These are phyloP conservation scores for Holothuria scabra DNA, from an alignment of 53 echinoderm and acorn worm species.

Conservation along the genomic window DNA sequence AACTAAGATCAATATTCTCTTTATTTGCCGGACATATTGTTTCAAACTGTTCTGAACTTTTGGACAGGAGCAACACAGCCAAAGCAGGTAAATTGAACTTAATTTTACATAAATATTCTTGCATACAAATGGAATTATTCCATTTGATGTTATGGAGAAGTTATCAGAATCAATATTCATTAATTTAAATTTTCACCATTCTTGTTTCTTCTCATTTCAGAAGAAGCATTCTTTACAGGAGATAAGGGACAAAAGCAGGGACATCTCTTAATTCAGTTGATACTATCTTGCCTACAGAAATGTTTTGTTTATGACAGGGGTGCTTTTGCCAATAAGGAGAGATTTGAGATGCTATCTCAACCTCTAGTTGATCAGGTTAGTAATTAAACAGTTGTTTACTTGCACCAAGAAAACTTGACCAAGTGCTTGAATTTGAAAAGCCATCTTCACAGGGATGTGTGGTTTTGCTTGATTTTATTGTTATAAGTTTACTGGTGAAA, in stretches of 20 bases:
- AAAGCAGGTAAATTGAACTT: slow-evolving; percentile 67
- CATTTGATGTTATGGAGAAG: neutral
- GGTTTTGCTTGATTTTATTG: too few species aligned
- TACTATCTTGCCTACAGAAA: slow-evolving; percentile 81
- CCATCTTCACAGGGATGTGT: too few species aligned
- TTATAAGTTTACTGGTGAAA: too few species aligned
- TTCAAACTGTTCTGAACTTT: slow-evolving; percentile 73
- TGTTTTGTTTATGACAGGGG: slow-evolving; percentile 91
- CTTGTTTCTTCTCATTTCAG: too few species aligned
- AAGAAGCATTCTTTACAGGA: slow-evolving; percentile 48
- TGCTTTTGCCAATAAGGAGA: slow-evolving; percentile 86
- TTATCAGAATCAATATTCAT: too few species aligned
- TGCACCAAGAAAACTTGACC: neutral
- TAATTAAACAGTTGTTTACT: neutral
- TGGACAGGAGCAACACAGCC: slow-evolving; percentile 74
- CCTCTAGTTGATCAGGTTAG: slow-evolving; percentile 92
- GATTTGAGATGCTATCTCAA: slow-evolving; percentile 88
- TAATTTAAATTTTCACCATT: too few species aligned
- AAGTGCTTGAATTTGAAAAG: too few species aligned
- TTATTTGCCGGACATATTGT: slow-evolving; percentile 93
- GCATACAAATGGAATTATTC: too few species aligned
- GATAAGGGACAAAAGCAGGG: slow-evolving; percentile 7
- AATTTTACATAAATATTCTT: too few species aligned
- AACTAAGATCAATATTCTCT: slow-evolving; percentile 87
- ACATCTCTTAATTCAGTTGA: slow-evolving; percentile 59